Conservation (phyloP, 2,888 invertebrate species). For the Cheilosia soror region DNA sequence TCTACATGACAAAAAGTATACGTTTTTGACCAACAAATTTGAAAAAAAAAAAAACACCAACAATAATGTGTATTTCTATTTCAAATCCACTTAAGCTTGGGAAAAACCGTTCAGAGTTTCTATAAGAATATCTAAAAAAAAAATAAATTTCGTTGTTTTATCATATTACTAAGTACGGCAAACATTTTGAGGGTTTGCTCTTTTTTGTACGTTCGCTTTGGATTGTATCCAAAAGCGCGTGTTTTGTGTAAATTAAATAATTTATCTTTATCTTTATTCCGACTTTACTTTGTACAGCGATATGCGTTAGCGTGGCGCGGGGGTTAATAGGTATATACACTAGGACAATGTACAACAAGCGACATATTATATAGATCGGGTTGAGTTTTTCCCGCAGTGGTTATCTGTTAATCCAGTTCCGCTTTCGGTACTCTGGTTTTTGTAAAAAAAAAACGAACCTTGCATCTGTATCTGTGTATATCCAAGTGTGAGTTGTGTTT, state of each 20-base stretch:
- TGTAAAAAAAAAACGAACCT: neutral
- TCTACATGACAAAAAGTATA: conserved; percentile 41
- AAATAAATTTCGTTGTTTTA: conserved; percentile 19
- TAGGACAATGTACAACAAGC: conserved; percentile 1
- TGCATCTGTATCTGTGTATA: conserved; percentile 19
- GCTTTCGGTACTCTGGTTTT: conserved; percentile 28
- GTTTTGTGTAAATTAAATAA: conserved; percentile 66
- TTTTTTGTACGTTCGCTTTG: conserved; percentile 2
- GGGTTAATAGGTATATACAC: neutral
- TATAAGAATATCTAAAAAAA: conserved; percentile 5
- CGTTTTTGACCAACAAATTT: conserved; percentile 37
- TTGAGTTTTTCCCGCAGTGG: conserved; percentile 45
- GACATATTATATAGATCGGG: neutral
- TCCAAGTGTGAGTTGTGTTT: conserved; percentile 37
- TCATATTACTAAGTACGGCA: conserved; percentile 10
- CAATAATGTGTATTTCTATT: neutral
- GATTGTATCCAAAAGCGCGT: conserved; percentile 47
- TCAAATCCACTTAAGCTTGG: conserved; percentile 21
- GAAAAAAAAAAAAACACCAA: neutral
- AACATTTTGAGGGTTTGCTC: conserved; percentile 4
- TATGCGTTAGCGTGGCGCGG: neutral
- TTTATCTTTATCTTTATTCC: conserved; percentile 63
- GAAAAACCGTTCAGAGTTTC: conserved; percentile 27
- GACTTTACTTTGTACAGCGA: conserved; percentile 11
- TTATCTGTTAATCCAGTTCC: conserved; percentile 70